Percentiles rank a stretch among this genome's conserved stretches.
phyloP scores from a whole-genome alignment of 2,888 invertebrate species.

The Chymomyza procnemis region DNA sequence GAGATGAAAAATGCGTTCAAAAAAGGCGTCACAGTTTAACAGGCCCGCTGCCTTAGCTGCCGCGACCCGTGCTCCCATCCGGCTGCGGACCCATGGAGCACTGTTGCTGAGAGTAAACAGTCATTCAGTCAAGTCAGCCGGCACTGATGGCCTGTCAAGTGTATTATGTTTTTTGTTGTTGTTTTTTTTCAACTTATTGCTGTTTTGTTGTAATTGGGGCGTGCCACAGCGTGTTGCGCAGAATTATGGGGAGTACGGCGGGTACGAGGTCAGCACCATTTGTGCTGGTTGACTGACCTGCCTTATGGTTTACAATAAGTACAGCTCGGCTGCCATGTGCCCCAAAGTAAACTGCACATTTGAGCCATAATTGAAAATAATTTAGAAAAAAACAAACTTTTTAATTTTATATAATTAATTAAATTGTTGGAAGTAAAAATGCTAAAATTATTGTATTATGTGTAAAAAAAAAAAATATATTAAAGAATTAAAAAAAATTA shows the following conservation, averaged over 20 bases:
- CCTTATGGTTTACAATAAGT: neutral
- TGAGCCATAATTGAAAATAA: too few species aligned
- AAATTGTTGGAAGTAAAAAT: too few species aligned
- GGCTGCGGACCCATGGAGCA: conserved; percentile 19
- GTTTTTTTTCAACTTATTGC: neutral
- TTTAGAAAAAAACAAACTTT: too few species aligned
- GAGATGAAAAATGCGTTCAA: conserved; percentile 64
- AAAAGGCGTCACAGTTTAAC: conserved; percentile 2
- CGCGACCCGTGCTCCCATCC: conserved; percentile 25
- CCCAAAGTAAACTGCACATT: too few species aligned
- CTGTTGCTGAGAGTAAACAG: neutral
- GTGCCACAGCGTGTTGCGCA: neutral
- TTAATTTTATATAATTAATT: too few species aligned
- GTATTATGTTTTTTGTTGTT: neutral
- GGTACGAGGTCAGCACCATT: conserved; percentile 20
- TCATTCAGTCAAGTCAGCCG: neutral
- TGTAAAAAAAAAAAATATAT: too few species aligned
- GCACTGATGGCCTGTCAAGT: conserved; percentile 17
- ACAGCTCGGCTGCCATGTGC: neutral
- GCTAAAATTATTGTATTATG: too few species aligned
- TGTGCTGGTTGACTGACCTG: neutral
- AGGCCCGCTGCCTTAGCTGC: neutral
- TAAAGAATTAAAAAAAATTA: too few species aligned
- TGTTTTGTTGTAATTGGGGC: neutral
- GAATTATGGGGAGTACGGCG: too few species aligned